phyloP scores from a whole-genome alignment of 2,113 vertebrate genomes.

The Microcebus murinus region DNA sequence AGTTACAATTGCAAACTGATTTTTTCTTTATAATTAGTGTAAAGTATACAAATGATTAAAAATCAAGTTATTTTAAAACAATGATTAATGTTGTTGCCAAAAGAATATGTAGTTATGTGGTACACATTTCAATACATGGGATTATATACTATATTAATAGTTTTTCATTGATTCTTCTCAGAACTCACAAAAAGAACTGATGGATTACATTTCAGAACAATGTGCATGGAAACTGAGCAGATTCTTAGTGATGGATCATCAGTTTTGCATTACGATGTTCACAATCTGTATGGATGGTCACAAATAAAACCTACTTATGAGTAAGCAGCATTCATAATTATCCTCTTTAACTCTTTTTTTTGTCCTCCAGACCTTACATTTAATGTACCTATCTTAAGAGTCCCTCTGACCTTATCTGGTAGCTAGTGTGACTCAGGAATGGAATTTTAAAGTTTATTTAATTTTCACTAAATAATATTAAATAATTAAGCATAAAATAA shows the following conservation, averaged over 20 bases:
- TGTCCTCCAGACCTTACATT: background rate
- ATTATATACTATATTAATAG: background rate
- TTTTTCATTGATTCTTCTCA: slow-evolving; percentile 63
- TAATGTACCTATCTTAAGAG: background rate
- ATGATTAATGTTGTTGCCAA: background rate
- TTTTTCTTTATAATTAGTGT: background rate
- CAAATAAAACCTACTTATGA: slow-evolving; percentile 88
- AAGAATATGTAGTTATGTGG: background rate
- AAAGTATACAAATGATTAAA: background rate
- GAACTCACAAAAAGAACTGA: slow-evolving; percentile 85
- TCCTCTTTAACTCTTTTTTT: background rate
- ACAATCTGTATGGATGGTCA: slow-evolving; percentile 90
- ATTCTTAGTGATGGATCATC: slow-evolving; percentile 86
- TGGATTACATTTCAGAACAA: slow-evolving; percentile 89
- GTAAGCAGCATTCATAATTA: slow-evolving; percentile 72
- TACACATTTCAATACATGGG: rapidly evolving
- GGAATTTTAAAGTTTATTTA: background rate
- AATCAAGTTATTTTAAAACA: background rate
- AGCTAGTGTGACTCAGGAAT: background rate
- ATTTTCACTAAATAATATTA: background rate
- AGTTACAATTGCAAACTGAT: background rate
- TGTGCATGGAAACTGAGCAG: slow-evolving; percentile 94
- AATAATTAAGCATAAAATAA: background rate
- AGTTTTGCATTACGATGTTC: slow-evolving; percentile 91
- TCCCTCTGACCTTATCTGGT: background rate